Conservation (phyloP, 2,888 invertebrate genomes). For the Limnephilus lunatus region DNA sequence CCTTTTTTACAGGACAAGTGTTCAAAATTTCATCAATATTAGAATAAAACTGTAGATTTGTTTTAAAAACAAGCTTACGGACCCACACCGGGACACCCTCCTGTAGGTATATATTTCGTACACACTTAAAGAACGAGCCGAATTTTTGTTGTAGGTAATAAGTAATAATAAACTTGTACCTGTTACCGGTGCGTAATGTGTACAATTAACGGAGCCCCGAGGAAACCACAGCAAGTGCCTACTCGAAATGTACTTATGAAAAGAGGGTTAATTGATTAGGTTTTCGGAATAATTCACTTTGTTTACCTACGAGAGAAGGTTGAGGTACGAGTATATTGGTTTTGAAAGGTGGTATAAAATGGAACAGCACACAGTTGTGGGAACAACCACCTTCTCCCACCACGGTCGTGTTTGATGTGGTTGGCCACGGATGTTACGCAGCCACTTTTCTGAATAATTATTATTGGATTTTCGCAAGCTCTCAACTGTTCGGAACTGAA, state of each 20-base stretch:
- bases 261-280: conserved; percentile 2
- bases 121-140: neutral
- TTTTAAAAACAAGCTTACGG: no score
- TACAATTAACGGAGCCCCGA: neutral
- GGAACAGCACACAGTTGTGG: neutral
- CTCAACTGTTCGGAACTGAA: conserved; percentile 56
- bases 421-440: neutral
- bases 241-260: neutral
- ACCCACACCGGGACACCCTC: no score
- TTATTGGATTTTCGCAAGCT: conserved; percentile 59
- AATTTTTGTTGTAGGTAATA: neutral
- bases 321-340: neutral
- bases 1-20: no score
- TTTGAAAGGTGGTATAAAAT: neutral
- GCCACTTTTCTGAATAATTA: conserved; percentile 62
- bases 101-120: no score
- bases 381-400: neutral
- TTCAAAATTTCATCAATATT: no score
- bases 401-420: conserved; percentile 25
- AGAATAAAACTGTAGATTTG: no score
- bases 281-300: neutral
- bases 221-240: neutral
- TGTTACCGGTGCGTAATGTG: neutral
- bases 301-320: neutral
- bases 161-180: neutral